Evolutionary conservation across 2,888 invertebrate species (phyloP), one percentile per base, ranked within the genome.

Genomic region (Leptinotarsa juncta): DNA sequence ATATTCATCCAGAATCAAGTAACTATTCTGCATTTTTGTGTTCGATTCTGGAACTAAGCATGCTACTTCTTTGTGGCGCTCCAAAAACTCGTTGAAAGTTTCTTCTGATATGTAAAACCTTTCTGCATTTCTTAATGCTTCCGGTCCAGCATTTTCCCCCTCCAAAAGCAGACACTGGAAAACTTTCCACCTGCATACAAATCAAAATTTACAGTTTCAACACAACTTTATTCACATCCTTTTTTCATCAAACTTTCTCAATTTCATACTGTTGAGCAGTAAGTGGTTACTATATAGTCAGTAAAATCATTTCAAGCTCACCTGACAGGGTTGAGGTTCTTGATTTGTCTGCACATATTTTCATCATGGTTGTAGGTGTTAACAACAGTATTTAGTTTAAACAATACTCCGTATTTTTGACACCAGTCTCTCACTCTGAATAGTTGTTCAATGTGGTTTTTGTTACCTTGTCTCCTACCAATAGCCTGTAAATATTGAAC

Each of bases 311-410:
- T 51, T 51, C 18, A 71, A 32, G 55, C 26, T 82, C 87, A 89
- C 82, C 89, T 85, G 16, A 87, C 84, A 3, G 90, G 90, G 68
- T 88, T 83, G 10, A 90, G 82, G 16, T 82, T 73, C 7, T 74
- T 69, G 48, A 90, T 89, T 76, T 87, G 81, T n/a, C 86, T 84
- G 3, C 78, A 80, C 89, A 90, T 89, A 77, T 89, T 84, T 81
- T 90, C 90, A 65, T 88, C 79, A 75, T 86, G 82, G 81, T 90
- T 90, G 81, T 87, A 89, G 2, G 87, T 87, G 78, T 90, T 90
- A 3, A 90, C 88, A n/a, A 90, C 90, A 4, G 89, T 89, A 79
- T 90, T 90, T 23, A 90, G 84, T 83, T 90, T 90, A 80, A 90
- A 90, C 1, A 89, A 85, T 7, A 90, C 87, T 73, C 88, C 82